Percentiles rank a stretch among this genome's conserved stretches.
Conservation (phyloP, 2,888 invertebrate species). For the Ametastegia equiseti region DNA sequence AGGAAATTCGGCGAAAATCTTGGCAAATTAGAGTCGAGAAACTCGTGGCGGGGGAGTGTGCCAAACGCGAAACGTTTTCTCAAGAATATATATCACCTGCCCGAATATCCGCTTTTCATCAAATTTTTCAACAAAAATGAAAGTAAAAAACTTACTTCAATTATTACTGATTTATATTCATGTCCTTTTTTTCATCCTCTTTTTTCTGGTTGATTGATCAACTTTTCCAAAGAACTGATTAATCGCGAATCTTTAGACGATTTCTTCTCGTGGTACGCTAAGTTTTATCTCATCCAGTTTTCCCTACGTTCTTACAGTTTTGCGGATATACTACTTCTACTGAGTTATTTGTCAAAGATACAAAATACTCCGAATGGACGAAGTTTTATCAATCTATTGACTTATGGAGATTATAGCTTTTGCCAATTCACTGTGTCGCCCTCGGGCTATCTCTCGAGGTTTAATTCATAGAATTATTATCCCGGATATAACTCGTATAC, state of each 20-base stretch:
- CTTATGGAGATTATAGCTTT: too few relatives aligned
- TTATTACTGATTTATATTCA: too few relatives aligned
- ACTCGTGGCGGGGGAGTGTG: not conserved
- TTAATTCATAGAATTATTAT: too few relatives aligned
- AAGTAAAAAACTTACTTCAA: too few relatives aligned
- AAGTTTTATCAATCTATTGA: constrained; percentile 10
- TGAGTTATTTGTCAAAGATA: constrained; percentile 21
- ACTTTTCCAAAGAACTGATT: not conserved
- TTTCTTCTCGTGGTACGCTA: not conserved
- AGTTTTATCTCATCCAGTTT: constrained; percentile 9
- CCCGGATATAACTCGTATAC: too few relatives aligned
- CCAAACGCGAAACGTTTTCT: not conserved
- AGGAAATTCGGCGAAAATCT: not conserved
- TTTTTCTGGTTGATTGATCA: too few relatives aligned
- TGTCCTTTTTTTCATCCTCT: too few relatives aligned
- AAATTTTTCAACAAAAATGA: too few relatives aligned
- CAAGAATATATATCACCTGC: not conserved
- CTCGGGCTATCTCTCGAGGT: too few relatives aligned
- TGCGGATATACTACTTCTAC: not conserved
- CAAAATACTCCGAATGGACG: not conserved
- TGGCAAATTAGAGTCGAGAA: not conserved
- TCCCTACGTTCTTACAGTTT: too few relatives aligned
- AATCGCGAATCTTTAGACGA: not conserved
- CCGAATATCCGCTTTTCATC: not conserved
- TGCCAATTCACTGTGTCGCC: too few relatives aligned